These are phyloP conservation scores for Tetramorium simillimum DNA, from an alignment of 1,140 invertebrate species.

Conservation along the genomic window DNA sequence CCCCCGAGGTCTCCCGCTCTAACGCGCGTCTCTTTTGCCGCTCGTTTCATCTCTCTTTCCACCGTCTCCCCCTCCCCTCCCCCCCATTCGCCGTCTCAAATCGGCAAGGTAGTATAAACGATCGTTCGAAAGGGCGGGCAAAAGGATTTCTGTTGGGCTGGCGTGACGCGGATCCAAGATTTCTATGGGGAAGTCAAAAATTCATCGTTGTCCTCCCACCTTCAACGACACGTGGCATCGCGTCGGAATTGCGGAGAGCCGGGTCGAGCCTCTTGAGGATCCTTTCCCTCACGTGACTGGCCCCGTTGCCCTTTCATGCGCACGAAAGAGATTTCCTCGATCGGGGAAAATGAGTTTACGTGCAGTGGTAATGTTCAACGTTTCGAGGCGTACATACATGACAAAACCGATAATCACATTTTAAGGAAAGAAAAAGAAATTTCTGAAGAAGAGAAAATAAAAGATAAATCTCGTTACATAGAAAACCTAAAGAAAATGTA, in stretches of 20 bases:
- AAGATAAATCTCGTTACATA: background rate
- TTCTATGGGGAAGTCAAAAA: conserved; percentile 66
- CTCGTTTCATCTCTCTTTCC: conserved; percentile 16
- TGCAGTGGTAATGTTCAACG: conserved; percentile 38
- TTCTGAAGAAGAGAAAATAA: background rate
- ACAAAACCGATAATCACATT: background rate
- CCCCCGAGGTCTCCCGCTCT: conserved; percentile 52
- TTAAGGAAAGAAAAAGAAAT: background rate
- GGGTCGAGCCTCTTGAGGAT: conserved; percentile 57
- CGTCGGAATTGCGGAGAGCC: conserved; percentile 30
- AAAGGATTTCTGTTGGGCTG: conserved; percentile 55
- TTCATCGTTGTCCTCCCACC: conserved; percentile 62
- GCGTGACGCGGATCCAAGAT: conserved; percentile 65
- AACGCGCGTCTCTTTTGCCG: conserved; percentile 60
- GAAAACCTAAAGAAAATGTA: background rate
- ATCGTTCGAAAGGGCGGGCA: conserved; percentile 30
- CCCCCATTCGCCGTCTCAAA: conserved; percentile 17
- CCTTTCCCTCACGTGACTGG: conserved; percentile 25
- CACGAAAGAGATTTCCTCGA: conserved; percentile 29
- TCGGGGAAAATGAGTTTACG: conserved; percentile 56
- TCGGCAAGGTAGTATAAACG: conserved; percentile 63
- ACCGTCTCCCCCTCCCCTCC: too few species aligned
- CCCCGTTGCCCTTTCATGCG: background rate
- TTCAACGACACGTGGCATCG: conserved; percentile 33
- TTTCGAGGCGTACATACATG: background rate